Evolutionary conservation across 1,140 invertebrate genomes (phyloP), one percentile per base, ranked within the genome.

Genomic region (Orius insidiosus): DNA sequence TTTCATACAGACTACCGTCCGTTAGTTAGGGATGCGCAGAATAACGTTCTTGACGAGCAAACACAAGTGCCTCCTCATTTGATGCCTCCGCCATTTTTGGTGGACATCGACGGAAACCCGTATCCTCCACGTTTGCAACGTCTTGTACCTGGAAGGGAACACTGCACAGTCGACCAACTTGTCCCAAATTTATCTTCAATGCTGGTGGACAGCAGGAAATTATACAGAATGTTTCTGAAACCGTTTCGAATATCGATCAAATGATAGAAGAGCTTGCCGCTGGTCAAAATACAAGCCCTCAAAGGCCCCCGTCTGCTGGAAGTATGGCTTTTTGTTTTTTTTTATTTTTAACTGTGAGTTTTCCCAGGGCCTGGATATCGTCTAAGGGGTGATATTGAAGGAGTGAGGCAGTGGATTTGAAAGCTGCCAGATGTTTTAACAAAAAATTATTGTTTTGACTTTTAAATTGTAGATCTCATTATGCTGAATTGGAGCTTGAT

Each of bases 1-100:
- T 98, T 98, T 63, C 92, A 97, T 59, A 98, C 92, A 5, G 94
- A 98, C 68, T 98, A 96, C 67, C 74, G 92, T 16, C 92, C 93
- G 0, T 57, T 95, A 45, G 74, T 92, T 19, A 68, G 87, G 37
- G 92, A 96, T 66, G 67, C 73, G 3, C 16, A 31, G 5, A 80
- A 85, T 55, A 78, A 87, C 56, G 89, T 94, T 5, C 66, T 96
- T 35, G 94, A 98, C 64, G 92, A 97, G 62, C 90, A 96, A 67
- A 97, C 92, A 0, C 89, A 96, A 64, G 75, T 81, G 32, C 83
- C 89, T 16, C 93, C 93, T n/a, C 92, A 98, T 66, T 66, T 97
- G 41, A 93, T 97, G 88, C 88, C 92, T n/a, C 90, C 93, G 4
- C 92, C 93, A 3, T 95, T 96, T 66, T 70, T 98, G 3, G 88